Base-by-base conservation (phyloP, 1,140 invertebrate genomes). In the Onthophagus taurus region DNA sequence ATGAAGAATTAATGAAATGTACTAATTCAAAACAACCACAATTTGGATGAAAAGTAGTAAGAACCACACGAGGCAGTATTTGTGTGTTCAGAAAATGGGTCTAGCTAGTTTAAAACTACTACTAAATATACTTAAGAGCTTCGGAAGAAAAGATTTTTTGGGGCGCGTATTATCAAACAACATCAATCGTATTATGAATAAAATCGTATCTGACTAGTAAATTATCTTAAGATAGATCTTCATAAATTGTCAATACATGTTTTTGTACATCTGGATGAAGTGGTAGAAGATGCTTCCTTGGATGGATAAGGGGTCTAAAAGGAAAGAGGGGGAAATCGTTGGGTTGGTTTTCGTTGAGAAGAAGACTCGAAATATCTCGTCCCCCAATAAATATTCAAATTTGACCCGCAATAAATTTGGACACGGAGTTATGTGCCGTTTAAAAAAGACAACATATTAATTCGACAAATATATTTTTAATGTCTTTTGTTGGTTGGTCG, bases 331-430 rank as follows among this genome's bases (percentile, higher is more conserved):
- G 12, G 23, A 4, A 4, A 13, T 21, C 9, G 19, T 19, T 6
- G 14, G n/a, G 4, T 31, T 31, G 3, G 3, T 6, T 3, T 14
- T 8, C 9, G 11, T 9, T 14, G 17, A 26, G 31, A 31, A 39
- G 34, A 41, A 14, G n/a, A 35, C 30, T 12, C 17, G 31, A 20
- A 42, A 54, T n/a, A n/a, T 45, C 43, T 48, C 44, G 49, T 51
- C 51, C 48, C 49, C 51, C 53, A 50, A 57, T 57, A 57, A 55
- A 57, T 57, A 57, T 57, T 57, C 55, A 57, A 51, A 57, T 57
- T 49, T 31, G 44, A 50, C 50, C 55, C 47, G 41, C 41, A 39
- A 57, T 57, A 57, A 57, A 57, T 57, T 52, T 50, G 37, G 31
- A 41, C 24, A 34, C 47, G 44, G 53, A 57, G 45, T 55, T 57